Base-by-base conservation (phyloP, 2,888 invertebrate genomes). In the Desoria tigrina region DNA sequence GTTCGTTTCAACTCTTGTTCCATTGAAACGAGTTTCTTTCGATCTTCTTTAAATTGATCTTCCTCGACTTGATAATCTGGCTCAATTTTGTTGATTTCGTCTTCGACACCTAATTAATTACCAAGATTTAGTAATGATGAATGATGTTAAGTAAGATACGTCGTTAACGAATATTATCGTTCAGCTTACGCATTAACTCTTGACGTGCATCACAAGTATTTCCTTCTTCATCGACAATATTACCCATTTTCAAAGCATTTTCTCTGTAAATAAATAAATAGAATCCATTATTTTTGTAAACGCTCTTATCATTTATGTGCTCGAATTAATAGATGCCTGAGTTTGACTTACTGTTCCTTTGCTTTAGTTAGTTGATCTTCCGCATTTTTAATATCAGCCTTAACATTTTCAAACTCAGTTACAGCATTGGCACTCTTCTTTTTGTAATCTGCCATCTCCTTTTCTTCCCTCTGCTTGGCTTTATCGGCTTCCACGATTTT, bases 381-480 rank as follows among this genome's bases (percentile, higher is more conserved):
- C 68, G 89, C 83, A 14, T 80, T 79, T 65, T 88, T 87, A 1
- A 86, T 78, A 74, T 82, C 81, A 55, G 87, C 84, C 42, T 84
- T 82, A 1, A 86, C 78, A 2, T 77, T 77, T 28, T 85, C 83
- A 27, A 86, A 82, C 66, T 87, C 84, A 16, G 81, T 80, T n/a
- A 80, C 80, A 61, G 90, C 79, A 0, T 77, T 67, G 2, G 84
- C 82, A 61, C 82, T 83, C 18, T 82, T 79, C 16, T 81, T 80
- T 71, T 84, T 81, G 50, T 90, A 79, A 57, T 82, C 79, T 60
- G 84, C 83, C 77, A 86, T 81, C 11, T 88, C 85, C 42, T 84
- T 84, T n/a, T 86, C 82, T 70, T 87, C 86, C 75, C 87, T 87
- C 63, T 86, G 83, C 77, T 90, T 90, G 49, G 85, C 84, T 67